These are phyloP conservation scores for Barnardius zonarius DNA, from an alignment of 2,113 vertebrate species.

Conservation along the genomic window DNA sequence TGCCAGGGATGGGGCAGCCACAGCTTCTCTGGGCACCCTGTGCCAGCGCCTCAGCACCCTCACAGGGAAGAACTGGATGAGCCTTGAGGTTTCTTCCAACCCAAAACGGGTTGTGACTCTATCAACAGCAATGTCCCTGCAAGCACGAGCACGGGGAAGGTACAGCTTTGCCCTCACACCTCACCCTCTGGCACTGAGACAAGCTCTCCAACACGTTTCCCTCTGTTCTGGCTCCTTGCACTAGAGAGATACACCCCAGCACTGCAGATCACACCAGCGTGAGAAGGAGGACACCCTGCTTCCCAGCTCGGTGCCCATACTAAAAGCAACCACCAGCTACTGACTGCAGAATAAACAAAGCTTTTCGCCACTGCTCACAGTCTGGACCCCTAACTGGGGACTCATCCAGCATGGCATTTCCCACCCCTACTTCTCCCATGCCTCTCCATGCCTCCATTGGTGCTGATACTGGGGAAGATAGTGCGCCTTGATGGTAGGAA, in stretches of 20 bases:
- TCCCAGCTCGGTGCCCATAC: background rate
- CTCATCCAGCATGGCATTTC: background rate
- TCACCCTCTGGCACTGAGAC: background rate
- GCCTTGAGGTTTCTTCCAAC: background rate
- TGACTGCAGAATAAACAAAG: background rate
- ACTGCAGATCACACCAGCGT: background rate
- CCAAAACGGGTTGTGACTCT: background rate
- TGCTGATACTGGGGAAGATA: background rate
- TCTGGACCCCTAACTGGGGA: background rate
- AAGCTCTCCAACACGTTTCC: background rate
- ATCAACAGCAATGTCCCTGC: background rate
- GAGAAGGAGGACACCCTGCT: background rate
- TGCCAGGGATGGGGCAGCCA: background rate
- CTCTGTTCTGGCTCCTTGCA: background rate
- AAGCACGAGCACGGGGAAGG: accelerated
- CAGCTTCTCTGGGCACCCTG: background rate
- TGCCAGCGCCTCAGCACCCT: background rate
- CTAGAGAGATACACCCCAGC: background rate
- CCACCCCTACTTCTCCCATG: background rate
- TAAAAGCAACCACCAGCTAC: background rate
- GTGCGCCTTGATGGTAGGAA: background rate
- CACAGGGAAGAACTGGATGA: background rate
- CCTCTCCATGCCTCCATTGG: background rate
- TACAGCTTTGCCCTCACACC: background rate
- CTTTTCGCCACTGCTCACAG: background rate